Conservation (phyloP, 2,888 invertebrate genomes). For the Zaprionus lineosus region DNA sequence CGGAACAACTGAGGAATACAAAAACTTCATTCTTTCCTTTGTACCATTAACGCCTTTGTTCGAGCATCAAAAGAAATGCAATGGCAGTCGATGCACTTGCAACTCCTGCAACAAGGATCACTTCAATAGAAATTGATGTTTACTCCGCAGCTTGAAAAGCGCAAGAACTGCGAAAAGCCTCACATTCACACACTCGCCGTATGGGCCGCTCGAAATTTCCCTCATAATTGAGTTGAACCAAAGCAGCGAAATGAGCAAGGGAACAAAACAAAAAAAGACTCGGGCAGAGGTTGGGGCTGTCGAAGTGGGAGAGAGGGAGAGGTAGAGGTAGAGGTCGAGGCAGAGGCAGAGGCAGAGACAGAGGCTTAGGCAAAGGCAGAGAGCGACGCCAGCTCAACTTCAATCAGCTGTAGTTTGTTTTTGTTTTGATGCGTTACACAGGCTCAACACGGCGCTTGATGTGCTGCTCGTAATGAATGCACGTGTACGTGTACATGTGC, state of each 20-base stretch:
- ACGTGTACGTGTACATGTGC: slow-evolving; percentile 17
- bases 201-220: slow-evolving; percentile 21
- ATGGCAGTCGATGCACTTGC: too few species aligned
- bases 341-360: slow-evolving; percentile 7
- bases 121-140: too few species aligned
- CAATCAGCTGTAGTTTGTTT: slow-evolving; percentile 77
- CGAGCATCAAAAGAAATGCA: too few species aligned
- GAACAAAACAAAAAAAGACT: too few species aligned
- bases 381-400: slow-evolving; percentile 35
- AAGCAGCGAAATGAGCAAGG: slow-evolving; percentile 3
- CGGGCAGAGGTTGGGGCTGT: too few species aligned
- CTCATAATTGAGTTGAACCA: slow-evolving; percentile 35
- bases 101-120: too few species aligned
- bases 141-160: too few species aligned
- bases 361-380: slow-evolving; percentile 10
- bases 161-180: too few species aligned
- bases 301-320: background rate
- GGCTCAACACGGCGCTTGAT: slow-evolving; percentile 30
- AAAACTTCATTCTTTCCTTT: too few species aligned
- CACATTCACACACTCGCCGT: too few species aligned
- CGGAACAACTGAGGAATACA: too few species aligned
- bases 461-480: slow-evolving; percentile 30
- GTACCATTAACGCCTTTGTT: too few species aligned
- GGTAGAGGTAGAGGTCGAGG: slow-evolving; percentile 1
- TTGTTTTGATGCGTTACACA: slow-evolving; percentile 57